Percentiles rank a stretch among this genome's conserved stretches.
These are phyloP conservation scores for Leptobrachium ailaonicum DNA, from an alignment of 2,113 vertebrate species.

Conservation along the genomic window DNA sequence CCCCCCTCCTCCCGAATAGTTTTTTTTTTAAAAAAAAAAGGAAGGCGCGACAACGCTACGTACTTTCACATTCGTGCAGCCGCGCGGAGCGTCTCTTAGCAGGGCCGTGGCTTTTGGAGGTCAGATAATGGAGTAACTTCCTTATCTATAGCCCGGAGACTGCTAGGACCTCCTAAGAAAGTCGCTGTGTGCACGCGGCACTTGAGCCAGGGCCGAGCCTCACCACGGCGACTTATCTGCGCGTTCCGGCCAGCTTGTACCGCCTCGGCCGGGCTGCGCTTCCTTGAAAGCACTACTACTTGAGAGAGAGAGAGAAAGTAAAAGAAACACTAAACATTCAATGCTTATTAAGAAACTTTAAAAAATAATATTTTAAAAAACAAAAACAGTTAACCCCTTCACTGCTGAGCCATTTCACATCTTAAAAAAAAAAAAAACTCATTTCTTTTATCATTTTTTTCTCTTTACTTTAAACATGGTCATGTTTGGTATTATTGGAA, in stretches of 20 bases:
- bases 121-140: background rate
- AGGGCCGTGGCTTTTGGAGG: constrained; percentile 12
- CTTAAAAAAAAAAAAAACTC: no score
- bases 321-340: no score
- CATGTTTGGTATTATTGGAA: no score
- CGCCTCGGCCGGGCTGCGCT: background rate
- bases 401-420: no score
- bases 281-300: background rate
- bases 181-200: background rate
- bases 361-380: no score
- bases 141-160: constrained; percentile 24
- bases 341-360: no score
- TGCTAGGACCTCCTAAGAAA: background rate
- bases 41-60: background rate
- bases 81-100: background rate
- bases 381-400: no score
- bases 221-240: background rate
- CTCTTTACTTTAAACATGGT: no score
- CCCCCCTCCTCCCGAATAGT: no score
- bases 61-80: background rate
- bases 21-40: background rate
- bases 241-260: background rate
- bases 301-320: no score
- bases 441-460: no score
- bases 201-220: background rate